phyloP scores from a whole-genome alignment of 2,797 vertebrate species.

The Pogonophryne albipinna region DNA sequence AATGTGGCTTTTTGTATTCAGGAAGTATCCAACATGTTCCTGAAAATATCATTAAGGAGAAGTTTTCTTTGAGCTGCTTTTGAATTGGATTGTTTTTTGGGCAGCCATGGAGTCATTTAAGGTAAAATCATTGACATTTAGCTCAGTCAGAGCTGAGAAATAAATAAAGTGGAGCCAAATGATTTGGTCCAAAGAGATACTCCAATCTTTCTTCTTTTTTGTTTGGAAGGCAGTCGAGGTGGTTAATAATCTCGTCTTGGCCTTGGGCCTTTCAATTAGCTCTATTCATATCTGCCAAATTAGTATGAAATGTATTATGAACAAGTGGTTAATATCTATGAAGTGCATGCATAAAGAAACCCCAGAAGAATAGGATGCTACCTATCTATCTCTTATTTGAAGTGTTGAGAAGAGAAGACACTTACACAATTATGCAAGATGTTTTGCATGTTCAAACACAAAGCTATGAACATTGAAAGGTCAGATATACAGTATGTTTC shows the following conservation, averaged over 20 bases:
- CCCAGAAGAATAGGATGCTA: not conserved
- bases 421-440: slow-evolving; percentile 17
- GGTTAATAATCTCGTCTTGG: not conserved
- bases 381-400: slow-evolving; percentile 15
- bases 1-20: not conserved
- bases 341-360: slow-evolving; percentile 4
- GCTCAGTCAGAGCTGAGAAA: slow-evolving; percentile 26
- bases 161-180: not conserved
- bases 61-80: slow-evolving; percentile 22
- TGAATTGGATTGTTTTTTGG: slow-evolving; percentile 4
- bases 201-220: slow-evolving; percentile 11
- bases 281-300: slow-evolving; percentile 18
- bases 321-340: not conserved
- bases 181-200: slow-evolving; percentile 3
- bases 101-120: slow-evolving; percentile 12
- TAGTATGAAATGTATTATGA: not conserved
- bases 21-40: too few species aligned
- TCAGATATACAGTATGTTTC: not conserved
- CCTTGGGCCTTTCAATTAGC: slow-evolving; percentile 26
- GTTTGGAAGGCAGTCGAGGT: slow-evolving; percentile 21
- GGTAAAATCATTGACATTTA: slow-evolving; percentile 22
- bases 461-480: not conserved
- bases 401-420: not conserved
- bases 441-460: slow-evolving; percentile 28
- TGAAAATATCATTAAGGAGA: not conserved